These are phyloP conservation scores for Hermaeophaga mercurialis DNA, from an alignment of 2,888 invertebrate species.

Conservation along the genomic window DNA sequence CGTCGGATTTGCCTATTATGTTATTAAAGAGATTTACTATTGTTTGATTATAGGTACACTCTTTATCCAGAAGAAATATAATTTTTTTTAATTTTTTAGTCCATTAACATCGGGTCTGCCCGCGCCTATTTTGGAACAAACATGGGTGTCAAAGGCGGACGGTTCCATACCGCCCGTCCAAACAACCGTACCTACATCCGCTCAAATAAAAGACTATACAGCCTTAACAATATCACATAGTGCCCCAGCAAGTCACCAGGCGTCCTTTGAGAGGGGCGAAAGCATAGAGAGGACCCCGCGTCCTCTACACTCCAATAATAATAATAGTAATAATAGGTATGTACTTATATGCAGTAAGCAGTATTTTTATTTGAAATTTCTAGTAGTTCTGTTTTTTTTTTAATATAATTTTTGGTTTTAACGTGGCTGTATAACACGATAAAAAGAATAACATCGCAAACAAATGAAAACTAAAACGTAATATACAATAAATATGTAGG, in stretches of 20 bases:
- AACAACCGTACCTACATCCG: conserved; percentile 44
- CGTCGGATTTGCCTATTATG: too few relatives aligned
- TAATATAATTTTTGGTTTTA: too few relatives aligned
- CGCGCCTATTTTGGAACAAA: conserved; percentile 58
- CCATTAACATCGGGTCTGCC: conserved; percentile 62
- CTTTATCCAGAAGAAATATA: too few relatives aligned
- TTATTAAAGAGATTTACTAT: too few relatives aligned
- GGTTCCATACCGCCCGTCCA: conserved; percentile 45
- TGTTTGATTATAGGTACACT: too few relatives aligned
- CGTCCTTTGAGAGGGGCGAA: conserved; percentile 57
- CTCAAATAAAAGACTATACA: conserved; percentile 50
- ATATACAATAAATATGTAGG: too few relatives aligned
- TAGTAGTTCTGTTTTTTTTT: too few relatives aligned
- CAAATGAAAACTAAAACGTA: too few relatives aligned
- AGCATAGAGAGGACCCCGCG: conserved; percentile 51
- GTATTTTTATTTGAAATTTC: too few relatives aligned
- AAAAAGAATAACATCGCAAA: too few relatives aligned
- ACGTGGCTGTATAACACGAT: too few relatives aligned
- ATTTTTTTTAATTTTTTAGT: conserved; percentile 45
- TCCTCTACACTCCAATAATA: conserved; percentile 38
- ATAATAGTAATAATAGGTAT: conserved; percentile 41
- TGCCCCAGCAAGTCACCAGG: conserved; percentile 57
- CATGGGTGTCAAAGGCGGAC: conserved; percentile 57
- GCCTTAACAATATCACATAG: conserved; percentile 56
- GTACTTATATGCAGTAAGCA: not conserved